These are phyloP conservation scores for Gonocerus acuteangulatus DNA, from an alignment of 2,888 invertebrate species.

Conservation along the genomic window DNA sequence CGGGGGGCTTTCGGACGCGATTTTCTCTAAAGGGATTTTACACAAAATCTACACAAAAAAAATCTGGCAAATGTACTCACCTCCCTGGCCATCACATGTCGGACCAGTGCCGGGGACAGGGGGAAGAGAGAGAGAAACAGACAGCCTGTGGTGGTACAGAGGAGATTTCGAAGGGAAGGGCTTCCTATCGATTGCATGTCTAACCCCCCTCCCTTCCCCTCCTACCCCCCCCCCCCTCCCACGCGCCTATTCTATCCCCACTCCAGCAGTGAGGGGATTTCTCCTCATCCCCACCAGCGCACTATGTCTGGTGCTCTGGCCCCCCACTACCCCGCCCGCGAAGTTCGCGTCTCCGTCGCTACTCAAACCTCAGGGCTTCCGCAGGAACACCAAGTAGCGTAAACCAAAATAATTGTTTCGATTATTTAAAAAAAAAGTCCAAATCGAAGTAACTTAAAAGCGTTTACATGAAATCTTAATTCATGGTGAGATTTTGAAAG, in stretches of 20 bases:
- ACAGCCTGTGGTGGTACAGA: neutral
- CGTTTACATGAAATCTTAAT: too few relatives aligned
- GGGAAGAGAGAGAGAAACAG: constrained; percentile 14
- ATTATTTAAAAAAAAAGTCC: too few relatives aligned
- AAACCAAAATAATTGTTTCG: too few relatives aligned
- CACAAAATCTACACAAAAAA: too few relatives aligned
- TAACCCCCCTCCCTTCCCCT: constrained; percentile 5
- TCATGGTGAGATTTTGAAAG: too few relatives aligned
- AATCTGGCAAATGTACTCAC: too few relatives aligned
- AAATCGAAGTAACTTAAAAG: too few relatives aligned
- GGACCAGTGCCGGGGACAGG: constrained; percentile 7
- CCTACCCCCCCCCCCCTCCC: neutral
- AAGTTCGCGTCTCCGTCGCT: neutral
- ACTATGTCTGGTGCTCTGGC: neutral
- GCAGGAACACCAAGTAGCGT: too few relatives aligned
- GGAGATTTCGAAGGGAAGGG: constrained; percentile 3
- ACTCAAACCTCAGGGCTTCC: too few relatives aligned
- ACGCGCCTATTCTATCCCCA: neutral
- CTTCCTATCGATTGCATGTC: neutral
- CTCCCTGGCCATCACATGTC: constrained; percentile 24
- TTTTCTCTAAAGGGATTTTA: too few relatives aligned
- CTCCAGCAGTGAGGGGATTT: neutral
- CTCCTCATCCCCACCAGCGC: constrained; percentile 6
- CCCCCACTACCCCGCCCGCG: neutral
- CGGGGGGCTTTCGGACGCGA: too few relatives aligned